These are phyloP conservation scores for Sanderia malayensis DNA, from an alignment of 30 jellyfish, hydroid and myxozoan species.

Conservation along the genomic window DNA sequence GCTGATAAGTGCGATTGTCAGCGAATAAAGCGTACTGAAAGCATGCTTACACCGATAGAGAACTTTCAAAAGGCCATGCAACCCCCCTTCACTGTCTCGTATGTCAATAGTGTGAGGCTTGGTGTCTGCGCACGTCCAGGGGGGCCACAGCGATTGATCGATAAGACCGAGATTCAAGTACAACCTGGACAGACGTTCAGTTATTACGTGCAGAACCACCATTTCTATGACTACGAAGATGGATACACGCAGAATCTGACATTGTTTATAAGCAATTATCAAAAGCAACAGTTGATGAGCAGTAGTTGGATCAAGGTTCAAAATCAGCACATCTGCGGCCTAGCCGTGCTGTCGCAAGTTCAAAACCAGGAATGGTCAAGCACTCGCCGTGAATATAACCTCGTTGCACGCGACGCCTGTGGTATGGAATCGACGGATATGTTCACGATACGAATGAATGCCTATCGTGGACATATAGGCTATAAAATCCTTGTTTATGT, in stretches of 20 bases:
- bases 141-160: conserved; percentile 39
- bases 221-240: conserved; percentile 83
- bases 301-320: conserved; percentile 34
- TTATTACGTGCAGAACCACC: conserved; percentile 17
- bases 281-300: conserved; percentile 8
- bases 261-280: conserved; percentile 15
- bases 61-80: conserved; percentile 14
- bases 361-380: conserved; percentile 27
- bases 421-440: conserved; percentile 34
- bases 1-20: conserved; percentile 43
- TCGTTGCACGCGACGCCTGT: conserved; percentile 63
- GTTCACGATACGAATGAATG: conserved; percentile 28
- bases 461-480: neutral
- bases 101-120: conserved; percentile 6
- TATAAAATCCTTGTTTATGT: conserved; percentile 38
- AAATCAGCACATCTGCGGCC: conserved; percentile 47
- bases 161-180: conserved; percentile 9
- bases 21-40: conserved; percentile 26
- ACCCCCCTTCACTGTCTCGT: conserved; percentile 35
- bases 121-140: conserved; percentile 47
- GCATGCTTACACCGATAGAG: conserved; percentile 6
- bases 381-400: conserved; percentile 4
- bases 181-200: conserved; percentile 48
- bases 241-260: conserved; percentile 78
- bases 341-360: conserved; percentile 35